A percentile compares a stretch with the other conserved stretches of the same genome.
Evolutionary conservation across 2,113 vertebrate species (phyloP).

Genomic region (Verasper variegatus): DNA sequence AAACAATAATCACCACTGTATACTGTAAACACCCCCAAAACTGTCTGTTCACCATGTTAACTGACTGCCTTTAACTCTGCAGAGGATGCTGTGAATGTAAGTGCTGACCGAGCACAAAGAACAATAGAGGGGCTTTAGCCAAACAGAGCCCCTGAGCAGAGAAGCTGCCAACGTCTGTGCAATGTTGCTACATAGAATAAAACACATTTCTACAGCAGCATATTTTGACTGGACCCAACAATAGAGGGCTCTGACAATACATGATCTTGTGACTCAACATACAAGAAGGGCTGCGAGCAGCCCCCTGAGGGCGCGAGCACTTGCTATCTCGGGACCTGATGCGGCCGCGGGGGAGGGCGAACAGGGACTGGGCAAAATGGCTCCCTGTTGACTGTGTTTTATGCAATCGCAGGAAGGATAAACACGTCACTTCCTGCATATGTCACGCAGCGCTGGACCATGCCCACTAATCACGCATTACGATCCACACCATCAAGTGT

Average conservation of each 20-base stretch:
- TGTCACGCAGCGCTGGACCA: no score
- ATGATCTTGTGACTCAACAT: constrained; percentile 13
- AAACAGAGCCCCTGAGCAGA: constrained; percentile 17
- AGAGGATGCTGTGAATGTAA: constrained; percentile 46
- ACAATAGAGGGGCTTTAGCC: constrained; percentile 61
- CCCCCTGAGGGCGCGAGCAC: no score
- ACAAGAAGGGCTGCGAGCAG: background rate
- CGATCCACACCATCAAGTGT: no score
- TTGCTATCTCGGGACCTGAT: no score
- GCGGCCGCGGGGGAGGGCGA: no score
- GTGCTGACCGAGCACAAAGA: constrained; percentile 48
- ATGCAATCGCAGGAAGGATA: no score
- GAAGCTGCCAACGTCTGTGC: constrained; percentile 62
- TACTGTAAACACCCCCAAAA: constrained; percentile 11
- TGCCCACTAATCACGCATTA: no score
- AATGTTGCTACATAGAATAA: constrained; percentile 23
- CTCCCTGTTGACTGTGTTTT: no score
- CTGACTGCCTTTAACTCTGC: constrained; percentile 10
- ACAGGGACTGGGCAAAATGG: no score
- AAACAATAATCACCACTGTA: background rate
- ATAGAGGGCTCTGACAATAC: constrained; percentile 26
- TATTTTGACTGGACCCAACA: constrained; percentile 49
- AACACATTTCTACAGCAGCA: constrained; percentile 67
- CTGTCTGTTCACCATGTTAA: background rate
- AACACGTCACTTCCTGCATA: no score